Evolutionary conservation across 2,113 vertebrate genomes (phyloP).

Genomic region (Neotragus moschatus): DNA sequence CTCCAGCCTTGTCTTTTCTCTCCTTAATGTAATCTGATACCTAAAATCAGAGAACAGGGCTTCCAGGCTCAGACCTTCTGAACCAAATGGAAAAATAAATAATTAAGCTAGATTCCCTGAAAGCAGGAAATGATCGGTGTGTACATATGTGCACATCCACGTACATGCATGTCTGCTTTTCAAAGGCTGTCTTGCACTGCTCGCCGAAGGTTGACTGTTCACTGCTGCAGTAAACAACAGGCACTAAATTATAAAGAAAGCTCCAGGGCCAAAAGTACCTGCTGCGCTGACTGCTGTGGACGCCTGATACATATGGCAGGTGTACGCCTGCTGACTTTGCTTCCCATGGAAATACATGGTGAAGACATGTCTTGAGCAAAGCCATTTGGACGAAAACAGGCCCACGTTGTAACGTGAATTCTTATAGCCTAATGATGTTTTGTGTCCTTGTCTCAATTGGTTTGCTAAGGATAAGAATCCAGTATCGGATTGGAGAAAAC

Average conservation of each 20-base stretch:
- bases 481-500: not conserved
- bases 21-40: not conserved
- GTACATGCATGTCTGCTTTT: not conserved
- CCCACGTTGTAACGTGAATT: not conserved
- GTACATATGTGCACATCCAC: accelerated
- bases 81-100: not conserved
- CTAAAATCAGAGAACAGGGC: not conserved
- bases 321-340: not conserved
- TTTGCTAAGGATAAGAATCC: not conserved
- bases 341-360: not conserved
- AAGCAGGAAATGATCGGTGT: not conserved
- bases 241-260: not conserved
- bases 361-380: not conserved
- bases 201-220: not conserved
- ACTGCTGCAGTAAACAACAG: not conserved
- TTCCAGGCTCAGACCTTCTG: not conserved
- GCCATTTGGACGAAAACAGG: not conserved
- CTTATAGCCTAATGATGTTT: not conserved
- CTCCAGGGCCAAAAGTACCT: not conserved
- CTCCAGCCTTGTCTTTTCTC: not conserved
- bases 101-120: not conserved
- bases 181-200: not conserved
- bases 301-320: too few relatives aligned
- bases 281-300: not conserved
- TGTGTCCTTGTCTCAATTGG: not conserved